Conservation (phyloP, 2,888 invertebrate species). For the Diaprepes abbreviatus region DNA sequence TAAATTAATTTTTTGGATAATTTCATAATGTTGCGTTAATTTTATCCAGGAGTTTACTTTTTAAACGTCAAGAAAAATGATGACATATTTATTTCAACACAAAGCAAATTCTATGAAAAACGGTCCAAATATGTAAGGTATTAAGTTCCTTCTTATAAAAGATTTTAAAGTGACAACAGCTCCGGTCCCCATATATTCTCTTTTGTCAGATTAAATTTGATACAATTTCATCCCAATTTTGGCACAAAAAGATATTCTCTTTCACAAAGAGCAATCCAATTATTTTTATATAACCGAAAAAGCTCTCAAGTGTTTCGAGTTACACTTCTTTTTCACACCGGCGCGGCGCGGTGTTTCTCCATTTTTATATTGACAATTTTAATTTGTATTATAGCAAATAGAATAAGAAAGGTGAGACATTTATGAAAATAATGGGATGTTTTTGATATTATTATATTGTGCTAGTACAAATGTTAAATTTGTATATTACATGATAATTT, state of each 20-base stretch:
- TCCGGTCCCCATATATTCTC: constrained; percentile 17
- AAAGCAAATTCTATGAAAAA: constrained; percentile 1
- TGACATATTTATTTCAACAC: neutral
- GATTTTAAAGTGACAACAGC: constrained; percentile 20
- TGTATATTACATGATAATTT: no score
- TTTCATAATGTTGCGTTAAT: no score
- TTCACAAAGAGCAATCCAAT: constrained; percentile 35
- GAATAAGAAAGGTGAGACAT: no score
- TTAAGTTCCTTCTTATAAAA: constrained; percentile 6
- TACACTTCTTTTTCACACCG: constrained; percentile 1
- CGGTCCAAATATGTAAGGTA: neutral
- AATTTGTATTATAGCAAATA: no score
- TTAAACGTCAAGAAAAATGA: neutral
- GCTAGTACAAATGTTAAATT: no score
- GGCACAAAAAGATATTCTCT: constrained; percentile 29
- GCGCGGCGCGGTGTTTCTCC: neutral
- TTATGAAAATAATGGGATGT: no score
- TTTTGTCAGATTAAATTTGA: constrained; percentile 26
- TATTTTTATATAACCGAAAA: constrained; percentile 34
- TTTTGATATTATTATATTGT: no score
- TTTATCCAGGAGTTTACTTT: no score
- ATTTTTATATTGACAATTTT: neutral
- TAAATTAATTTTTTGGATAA: no score
- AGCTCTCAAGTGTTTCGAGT: constrained; percentile 28
- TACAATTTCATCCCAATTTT: constrained; percentile 32